These are phyloP conservation scores for Cassiopea andromeda DNA, from an alignment of 30 jellyfish, hydroid and myxozoan genomes.

Conservation along the genomic window DNA sequence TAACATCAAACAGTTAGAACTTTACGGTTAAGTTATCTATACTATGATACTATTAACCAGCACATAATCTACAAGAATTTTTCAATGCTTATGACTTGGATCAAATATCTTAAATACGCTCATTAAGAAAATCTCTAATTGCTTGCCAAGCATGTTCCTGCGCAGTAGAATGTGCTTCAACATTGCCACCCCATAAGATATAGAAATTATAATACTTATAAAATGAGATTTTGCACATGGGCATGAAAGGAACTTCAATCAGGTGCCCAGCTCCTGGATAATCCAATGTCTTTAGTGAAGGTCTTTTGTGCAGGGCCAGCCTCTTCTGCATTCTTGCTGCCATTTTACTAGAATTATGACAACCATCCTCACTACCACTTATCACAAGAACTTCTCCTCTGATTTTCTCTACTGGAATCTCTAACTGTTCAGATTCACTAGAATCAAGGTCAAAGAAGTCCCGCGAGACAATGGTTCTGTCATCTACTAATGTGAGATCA, in stretches of 20 bases:
- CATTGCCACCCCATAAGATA: conserved; percentile 70
- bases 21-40: too few relatives aligned
- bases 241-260: conserved; percentile 85
- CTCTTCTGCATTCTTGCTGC: conserved; percentile 34
- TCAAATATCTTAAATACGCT: conserved; percentile 3
- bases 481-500: neutral
- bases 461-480: neutral
- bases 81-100: conserved; percentile 4
- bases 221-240: conserved; percentile 54
- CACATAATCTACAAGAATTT: too few relatives aligned
- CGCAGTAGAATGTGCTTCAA: conserved; percentile 65
- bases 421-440: neutral
- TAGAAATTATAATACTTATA: neutral
- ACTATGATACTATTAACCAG: too few relatives aligned
- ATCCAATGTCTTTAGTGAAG: neutral
- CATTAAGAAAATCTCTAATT: conserved; percentile 34
- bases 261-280: conserved; percentile 84
- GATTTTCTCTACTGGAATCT: conserved; percentile 57
- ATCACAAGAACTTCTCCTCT: conserved; percentile 21
- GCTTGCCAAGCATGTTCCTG: conserved; percentile 80
- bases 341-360: neutral
- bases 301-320: neutral
- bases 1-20: too few relatives aligned
- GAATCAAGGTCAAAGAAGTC: neutral
- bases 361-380: conserved; percentile 44